Evolutionary conservation across 2,113 vertebrate genomes (phyloP), one percentile per base, ranked within the genome.

Genomic region (Clarias macrocephalus): DNA sequence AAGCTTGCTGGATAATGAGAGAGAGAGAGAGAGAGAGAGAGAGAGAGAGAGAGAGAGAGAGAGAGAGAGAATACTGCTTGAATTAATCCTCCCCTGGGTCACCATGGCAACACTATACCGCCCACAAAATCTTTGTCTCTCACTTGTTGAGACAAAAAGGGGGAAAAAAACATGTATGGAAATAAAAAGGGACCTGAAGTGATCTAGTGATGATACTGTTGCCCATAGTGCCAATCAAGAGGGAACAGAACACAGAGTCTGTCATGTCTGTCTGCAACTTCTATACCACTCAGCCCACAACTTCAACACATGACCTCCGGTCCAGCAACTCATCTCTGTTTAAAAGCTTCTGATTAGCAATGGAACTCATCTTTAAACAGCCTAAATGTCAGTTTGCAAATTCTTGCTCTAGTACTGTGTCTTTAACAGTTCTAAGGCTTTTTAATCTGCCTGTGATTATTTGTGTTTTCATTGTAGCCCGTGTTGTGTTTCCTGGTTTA

Each of bases 61-160:
- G 92, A 88, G 89, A 89, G 65, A 88, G 70, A 84, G 87, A 80
- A 86, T 91, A 89, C 89, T 85, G 89, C 84, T 52, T 75, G 89
- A 92, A 95, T 95, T 94, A 94, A 91, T 91, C n/a, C 89, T 91
- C 92, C 91, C 88, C 30, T 48, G 62, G 21, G 93, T 96, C 93
- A 92, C 95, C 93, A 95, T 95, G 93, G 95, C 93, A 95, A 96
- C 94, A 89, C 89, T 91, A 85, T 88, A 92, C 91, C 90, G 87
- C 90, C 76, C 68, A 85, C 76, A 73, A 81, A n/a, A 63, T 11
- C 33, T 72, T 63, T 65, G 30, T 57, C 48, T 75, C 56, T 75
- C 79, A 66, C 83, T 72, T 80, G 57, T 16, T 59, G n/a, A 80
- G 54, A 28, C 56, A 62, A 33, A 3, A 60, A 60, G 37, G 33